These are phyloP conservation scores for Lasioglossum lativentre DNA, from an alignment of 2,888 invertebrate species.

Conservation along the genomic window DNA sequence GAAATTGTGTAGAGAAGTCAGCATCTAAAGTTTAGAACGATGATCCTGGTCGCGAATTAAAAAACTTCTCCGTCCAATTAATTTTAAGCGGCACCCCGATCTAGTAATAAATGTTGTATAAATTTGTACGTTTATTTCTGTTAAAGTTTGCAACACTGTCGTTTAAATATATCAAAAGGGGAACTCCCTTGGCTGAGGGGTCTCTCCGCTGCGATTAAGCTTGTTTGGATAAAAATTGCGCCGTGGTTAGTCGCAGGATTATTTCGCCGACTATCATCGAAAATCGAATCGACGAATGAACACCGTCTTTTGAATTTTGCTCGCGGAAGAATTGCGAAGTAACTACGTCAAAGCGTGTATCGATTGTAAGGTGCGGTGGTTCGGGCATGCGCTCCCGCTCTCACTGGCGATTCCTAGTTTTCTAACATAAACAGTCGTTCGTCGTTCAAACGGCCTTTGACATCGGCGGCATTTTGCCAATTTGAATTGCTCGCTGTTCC, in stretches of 20 bases:
- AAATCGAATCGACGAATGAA: conserved; percentile 60
- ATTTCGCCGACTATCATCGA: not conserved
- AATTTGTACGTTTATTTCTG: not conserved
- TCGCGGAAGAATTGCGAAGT: conserved; percentile 73
- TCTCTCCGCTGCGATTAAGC: not conserved
- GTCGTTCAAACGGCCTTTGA: conserved; percentile 61
- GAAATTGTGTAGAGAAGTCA: not conserved
- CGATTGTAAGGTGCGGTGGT: conserved; percentile 78
- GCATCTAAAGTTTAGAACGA: too few relatives aligned
- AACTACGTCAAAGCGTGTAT: conserved; percentile 79
- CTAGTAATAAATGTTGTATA: not conserved
- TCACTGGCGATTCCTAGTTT: conserved; percentile 59
- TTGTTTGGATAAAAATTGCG: not conserved
- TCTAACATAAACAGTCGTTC: conserved; percentile 77
- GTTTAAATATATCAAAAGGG: not conserved
- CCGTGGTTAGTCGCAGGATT: not conserved
- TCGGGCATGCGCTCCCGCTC: conserved; percentile 77
- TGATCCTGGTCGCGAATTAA: not conserved
- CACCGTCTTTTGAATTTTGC: conserved; percentile 77
- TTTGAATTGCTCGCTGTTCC: conserved; percentile 11
- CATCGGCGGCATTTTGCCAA: conserved; percentile 32
- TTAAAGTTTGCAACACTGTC: not conserved
- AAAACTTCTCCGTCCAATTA: not conserved
- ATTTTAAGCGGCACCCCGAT: not conserved
- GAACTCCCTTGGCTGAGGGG: not conserved